Conservation (phyloP, 2,797 vertebrate genomes). For the Podargus strigoides region DNA sequence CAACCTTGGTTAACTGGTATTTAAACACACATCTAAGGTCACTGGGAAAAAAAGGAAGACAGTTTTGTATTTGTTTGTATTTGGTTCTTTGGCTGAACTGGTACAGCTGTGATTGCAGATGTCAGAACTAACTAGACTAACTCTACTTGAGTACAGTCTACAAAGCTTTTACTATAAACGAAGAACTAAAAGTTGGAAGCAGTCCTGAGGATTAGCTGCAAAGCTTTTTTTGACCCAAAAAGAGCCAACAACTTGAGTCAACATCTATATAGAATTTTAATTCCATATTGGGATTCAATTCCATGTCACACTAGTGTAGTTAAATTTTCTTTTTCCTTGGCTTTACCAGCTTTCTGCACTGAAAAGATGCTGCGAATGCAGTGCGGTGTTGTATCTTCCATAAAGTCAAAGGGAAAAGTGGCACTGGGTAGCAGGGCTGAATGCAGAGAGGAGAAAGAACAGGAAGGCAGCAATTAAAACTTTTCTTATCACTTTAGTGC, state of each 20-base stretch:
- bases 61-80: background rate
- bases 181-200: conserved; percentile 11
- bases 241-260: background rate
- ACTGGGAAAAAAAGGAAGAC: background rate
- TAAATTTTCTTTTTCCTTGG: background rate
- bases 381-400: background rate
- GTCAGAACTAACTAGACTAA: background rate
- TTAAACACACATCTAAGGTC: background rate
- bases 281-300: background rate
- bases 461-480: background rate
- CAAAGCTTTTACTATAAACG: background rate
- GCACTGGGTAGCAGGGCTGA: background rate
- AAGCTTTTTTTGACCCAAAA: background rate
- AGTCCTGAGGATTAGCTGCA: background rate
- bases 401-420: background rate
- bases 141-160: background rate
- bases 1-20: background rate
- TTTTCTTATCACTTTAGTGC: rapidly evolving
- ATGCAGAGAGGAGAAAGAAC: background rate
- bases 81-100: background rate
- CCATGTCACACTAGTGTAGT: background rate
- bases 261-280: background rate
- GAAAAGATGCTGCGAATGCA: background rate
- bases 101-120: background rate
- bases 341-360: background rate